Conservation (phyloP, 2,888 invertebrate genomes). For the Pachycephus smyrnensis region DNA sequence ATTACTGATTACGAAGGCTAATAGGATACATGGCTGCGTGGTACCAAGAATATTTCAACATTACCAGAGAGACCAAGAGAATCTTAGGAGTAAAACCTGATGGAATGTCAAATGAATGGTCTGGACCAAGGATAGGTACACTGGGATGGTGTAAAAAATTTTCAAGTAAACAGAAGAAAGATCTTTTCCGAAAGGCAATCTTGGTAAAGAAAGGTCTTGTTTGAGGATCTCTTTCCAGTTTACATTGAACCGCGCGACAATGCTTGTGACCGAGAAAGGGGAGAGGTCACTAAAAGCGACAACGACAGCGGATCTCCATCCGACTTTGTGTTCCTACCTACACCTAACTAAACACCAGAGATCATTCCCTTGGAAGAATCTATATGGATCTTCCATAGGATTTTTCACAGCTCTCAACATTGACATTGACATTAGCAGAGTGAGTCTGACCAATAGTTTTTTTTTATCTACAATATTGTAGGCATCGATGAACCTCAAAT, state of each 20-base stretch:
- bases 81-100: neutral
- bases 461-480: neutral
- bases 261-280: neutral
- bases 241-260: constrained; percentile 19
- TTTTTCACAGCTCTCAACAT: neutral
- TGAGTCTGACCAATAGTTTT: neutral
- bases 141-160: neutral
- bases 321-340: neutral
- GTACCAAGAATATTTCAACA: neutral
- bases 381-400: neutral
- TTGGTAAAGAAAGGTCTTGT: constrained; percentile 13
- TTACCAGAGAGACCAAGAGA: neutral
- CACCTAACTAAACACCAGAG: neutral
- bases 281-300: constrained; percentile 1
- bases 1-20: neutral
- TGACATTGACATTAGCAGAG: neutral
- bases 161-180: neutral
- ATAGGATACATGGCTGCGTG: neutral
- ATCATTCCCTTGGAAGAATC: neutral
- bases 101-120: neutral
- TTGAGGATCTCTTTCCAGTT: constrained; percentile 23
- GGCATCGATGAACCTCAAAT: neutral
- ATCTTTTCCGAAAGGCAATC: neutral
- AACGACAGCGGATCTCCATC: neutral
- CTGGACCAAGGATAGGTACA: neutral